Percentiles rank a stretch among this genome's conserved stretches.
Conservation (phyloP, 2,888 invertebrate genomes). For the Drosophila anomalata region DNA sequence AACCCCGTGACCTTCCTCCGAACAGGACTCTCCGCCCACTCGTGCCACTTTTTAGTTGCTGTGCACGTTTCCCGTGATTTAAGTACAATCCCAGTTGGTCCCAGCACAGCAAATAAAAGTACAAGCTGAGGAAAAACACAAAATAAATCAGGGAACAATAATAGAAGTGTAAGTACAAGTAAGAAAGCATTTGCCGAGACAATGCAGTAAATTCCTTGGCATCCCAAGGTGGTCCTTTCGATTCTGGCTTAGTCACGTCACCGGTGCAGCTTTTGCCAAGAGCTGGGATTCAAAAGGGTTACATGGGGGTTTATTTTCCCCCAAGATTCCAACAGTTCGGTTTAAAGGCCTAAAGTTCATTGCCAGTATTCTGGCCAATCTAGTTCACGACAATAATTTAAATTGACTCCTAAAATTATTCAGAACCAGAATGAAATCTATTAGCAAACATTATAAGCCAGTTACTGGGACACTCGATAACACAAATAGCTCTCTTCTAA, state of each 20-base stretch:
- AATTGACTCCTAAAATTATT: not conserved
- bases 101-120: constrained; percentile 3
- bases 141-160: constrained; percentile 37
- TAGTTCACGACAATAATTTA: not conserved
- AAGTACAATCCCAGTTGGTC: constrained; percentile 25
- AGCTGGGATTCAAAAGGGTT: constrained; percentile 1
- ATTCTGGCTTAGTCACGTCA: constrained; percentile 39
- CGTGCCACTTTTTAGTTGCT: constrained; percentile 25
- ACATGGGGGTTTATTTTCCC: constrained; percentile 9
- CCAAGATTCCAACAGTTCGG: not conserved
- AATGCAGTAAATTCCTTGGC: constrained; percentile 29
- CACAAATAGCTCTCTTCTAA: constrained; percentile 8
- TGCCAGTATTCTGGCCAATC: too few relatives aligned
- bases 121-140: not conserved
- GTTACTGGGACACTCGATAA: constrained; percentile 12
- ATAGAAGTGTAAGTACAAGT: constrained; percentile 31
- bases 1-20: not conserved
- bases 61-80: constrained; percentile 42
- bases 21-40: not conserved
- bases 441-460: constrained; percentile 36
- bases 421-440: constrained; percentile 8
- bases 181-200: constrained; percentile 33
- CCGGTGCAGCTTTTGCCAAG: constrained; percentile 21
- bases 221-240: constrained; percentile 31
- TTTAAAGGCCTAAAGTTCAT: not conserved